phyloP scores from a whole-genome alignment of 1,140 invertebrate species.

The Drosophila pectinifera region DNA sequence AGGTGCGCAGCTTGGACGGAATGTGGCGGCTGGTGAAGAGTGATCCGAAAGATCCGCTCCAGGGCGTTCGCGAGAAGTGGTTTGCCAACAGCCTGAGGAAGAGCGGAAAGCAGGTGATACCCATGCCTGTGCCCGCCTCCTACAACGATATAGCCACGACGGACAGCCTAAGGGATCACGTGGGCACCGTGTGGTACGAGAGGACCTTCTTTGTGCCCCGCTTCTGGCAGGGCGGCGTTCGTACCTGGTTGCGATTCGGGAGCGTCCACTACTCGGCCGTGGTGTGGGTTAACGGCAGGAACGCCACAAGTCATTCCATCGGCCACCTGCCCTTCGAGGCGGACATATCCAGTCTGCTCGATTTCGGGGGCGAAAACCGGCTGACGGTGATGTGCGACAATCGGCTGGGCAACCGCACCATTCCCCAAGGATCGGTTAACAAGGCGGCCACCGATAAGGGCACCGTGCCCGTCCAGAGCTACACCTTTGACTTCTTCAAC shows the following conservation, averaged over 20 bases:
- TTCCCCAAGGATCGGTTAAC: conserved; percentile 92
- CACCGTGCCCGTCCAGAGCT: conserved; percentile 89
- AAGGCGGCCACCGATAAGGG: conserved; percentile 88
- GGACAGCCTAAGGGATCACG: conserved; percentile 93
- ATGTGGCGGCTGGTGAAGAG: conserved; percentile 94
- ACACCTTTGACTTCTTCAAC: conserved; percentile 99
- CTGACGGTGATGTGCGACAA: conserved; percentile 98
- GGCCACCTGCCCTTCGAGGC: conserved; percentile 97
- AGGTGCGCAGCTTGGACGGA: conserved; percentile 91
- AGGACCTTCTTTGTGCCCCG: conserved; percentile 91
- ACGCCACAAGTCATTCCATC: conserved; percentile 93
- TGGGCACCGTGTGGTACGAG: conserved; percentile 98
- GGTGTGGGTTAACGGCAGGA: conserved; percentile 95
- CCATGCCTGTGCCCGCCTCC: conserved; percentile 97
- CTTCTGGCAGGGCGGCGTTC: conserved; percentile 88
- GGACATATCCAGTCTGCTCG: conserved; percentile 90
- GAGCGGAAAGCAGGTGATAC: conserved; percentile 81
- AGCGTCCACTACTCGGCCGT: conserved; percentile 94
- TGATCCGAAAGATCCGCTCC: conserved; percentile 87
- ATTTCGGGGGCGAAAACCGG: conserved; percentile 90
- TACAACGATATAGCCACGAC: conserved; percentile 96
- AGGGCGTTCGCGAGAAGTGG: conserved; percentile 92
- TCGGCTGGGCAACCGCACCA: conserved; percentile 90
- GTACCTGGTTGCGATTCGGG: conserved; percentile 94
- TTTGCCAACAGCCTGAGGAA: conserved; percentile 85